These are phyloP conservation scores for Helicolenus hilgendorfi DNA, from an alignment of 2,797 vertebrate species.

Conservation along the genomic window DNA sequence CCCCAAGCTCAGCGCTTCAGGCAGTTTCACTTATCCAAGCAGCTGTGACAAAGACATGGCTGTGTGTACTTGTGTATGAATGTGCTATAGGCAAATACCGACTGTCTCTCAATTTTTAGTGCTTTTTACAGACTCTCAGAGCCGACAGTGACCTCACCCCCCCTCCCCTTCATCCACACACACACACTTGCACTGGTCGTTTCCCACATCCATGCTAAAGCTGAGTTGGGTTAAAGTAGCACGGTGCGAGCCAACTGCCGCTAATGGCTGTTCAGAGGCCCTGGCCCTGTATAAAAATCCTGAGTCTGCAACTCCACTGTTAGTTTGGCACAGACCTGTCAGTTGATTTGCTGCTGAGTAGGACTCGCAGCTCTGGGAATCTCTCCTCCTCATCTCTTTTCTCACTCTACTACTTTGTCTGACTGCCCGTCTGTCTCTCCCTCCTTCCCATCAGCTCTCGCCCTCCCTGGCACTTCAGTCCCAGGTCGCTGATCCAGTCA, in stretches of 20 bases:
- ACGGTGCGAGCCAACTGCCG: slow-evolving; percentile 54
- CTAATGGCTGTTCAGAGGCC: slow-evolving; percentile 81
- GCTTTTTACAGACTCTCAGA: slow-evolving; percentile 54
- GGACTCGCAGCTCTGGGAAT: slow-evolving; percentile 70
- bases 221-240: slow-evolving; percentile 65
- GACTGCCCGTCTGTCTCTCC: slow-evolving; percentile 66
- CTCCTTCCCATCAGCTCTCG: slow-evolving; percentile 62
- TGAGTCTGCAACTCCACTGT: slow-evolving; percentile 81
- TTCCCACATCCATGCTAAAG: slow-evolving; percentile 71
- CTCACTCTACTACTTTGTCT: slow-evolving; percentile 70
- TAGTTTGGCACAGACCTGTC: slow-evolving; percentile 79
- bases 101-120: slow-evolving; percentile 55
- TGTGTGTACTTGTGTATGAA: slow-evolving; percentile 54
- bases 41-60: slow-evolving; percentile 66
- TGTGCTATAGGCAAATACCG: slow-evolving; percentile 52
- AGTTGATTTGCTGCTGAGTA: slow-evolving; percentile 82
- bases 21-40: slow-evolving; percentile 70
- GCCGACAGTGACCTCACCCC: slow-evolving; percentile 53
- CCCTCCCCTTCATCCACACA: slow-evolving; percentile 15
- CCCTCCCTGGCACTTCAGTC: slow-evolving; percentile 40
- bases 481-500: slow-evolving; percentile 17
- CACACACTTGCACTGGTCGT: slow-evolving; percentile 33
- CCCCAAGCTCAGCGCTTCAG: slow-evolving; percentile 35
- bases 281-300: slow-evolving; percentile 62
- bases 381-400: slow-evolving; percentile 70